phyloP scores from a whole-genome alignment of 1,140 invertebrate genomes.

The Drosophila asahinai region DNA sequence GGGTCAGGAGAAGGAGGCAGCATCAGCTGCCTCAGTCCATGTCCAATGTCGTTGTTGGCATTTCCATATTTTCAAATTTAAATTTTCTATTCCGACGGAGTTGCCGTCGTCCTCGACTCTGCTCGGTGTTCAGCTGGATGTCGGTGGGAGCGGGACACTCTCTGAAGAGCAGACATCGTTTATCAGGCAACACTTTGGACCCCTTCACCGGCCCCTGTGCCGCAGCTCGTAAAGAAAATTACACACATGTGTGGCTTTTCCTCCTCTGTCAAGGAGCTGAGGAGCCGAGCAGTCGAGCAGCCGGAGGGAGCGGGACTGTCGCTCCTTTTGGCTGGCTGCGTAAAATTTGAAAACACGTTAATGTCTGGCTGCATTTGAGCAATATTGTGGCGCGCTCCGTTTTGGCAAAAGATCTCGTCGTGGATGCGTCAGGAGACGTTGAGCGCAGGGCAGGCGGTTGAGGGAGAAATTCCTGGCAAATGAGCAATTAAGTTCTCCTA shows the following conservation, averaged over 20 bases:
- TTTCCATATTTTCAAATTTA: conserved; percentile 83
- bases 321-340: conserved; percentile 62
- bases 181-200: conserved; percentile 66
- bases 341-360: conserved; percentile 72
- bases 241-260: conserved; percentile 78
- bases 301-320: conserved; percentile 22
- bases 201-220: conserved; percentile 1
- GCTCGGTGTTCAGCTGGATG: conserved; percentile 8
- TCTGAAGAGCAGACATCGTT: conserved; percentile 59
- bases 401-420: conserved; percentile 32
- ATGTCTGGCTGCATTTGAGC: conserved; percentile 74
- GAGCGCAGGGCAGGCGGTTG: neutral
- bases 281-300: neutral
- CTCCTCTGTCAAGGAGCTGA: conserved; percentile 18
- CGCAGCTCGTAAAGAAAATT: conserved; percentile 71
- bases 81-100: conserved; percentile 70
- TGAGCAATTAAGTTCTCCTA: conserved; percentile 26
- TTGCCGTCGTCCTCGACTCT: conserved; percentile 18
- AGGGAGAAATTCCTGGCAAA: neutral
- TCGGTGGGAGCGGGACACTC: conserved; percentile 4
- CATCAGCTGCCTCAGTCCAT: conserved; percentile 46
- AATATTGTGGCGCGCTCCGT: conserved; percentile 61
- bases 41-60: conserved; percentile 45
- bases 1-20: neutral
- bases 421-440: conserved; percentile 1